phyloP scores from a whole-genome alignment of 2,888 invertebrate genomes.

The Drosophila nr. medialis region DNA sequence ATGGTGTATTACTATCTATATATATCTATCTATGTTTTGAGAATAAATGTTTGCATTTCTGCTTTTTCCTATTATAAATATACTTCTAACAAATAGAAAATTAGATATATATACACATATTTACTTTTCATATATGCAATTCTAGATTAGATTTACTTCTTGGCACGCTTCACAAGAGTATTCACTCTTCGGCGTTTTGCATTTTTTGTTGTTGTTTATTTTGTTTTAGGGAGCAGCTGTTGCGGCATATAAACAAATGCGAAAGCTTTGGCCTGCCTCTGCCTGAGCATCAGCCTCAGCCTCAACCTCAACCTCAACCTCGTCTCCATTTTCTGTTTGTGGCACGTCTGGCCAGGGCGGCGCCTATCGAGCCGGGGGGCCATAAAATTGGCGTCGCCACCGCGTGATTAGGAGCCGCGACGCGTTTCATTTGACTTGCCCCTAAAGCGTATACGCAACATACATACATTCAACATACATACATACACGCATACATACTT shows the following conservation, averaged over 20 bases:
- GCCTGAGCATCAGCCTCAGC: background rate
- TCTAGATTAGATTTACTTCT: no score
- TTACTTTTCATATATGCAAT: background rate
- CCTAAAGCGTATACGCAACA: conserved; percentile 38
- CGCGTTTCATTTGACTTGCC: conserved; percentile 67
- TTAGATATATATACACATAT: background rate
- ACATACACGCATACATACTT: conserved; percentile 1
- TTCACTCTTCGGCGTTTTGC: background rate
- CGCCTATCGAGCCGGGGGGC: conserved; percentile 59
- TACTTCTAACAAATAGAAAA: background rate
- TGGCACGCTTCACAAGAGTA: background rate
- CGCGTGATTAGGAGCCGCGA: conserved; percentile 66
- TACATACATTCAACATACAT: background rate
- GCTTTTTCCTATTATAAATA: background rate
- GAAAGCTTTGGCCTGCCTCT: conserved; percentile 38
- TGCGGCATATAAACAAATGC: conserved; percentile 56
- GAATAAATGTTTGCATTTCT: background rate
- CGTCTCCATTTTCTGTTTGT: conserved; percentile 42
- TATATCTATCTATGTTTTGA: no score
- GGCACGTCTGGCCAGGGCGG: conserved; percentile 53
- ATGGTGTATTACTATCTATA: background rate
- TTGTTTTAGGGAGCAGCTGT: conserved; percentile 61
- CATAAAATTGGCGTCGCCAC: conserved; percentile 67
- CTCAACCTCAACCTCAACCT: background rate
- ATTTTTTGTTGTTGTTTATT: background rate